These are phyloP conservation scores for Hydropsyche betteni DNA, from an alignment of 2,888 invertebrate species.

Conservation along the genomic window DNA sequence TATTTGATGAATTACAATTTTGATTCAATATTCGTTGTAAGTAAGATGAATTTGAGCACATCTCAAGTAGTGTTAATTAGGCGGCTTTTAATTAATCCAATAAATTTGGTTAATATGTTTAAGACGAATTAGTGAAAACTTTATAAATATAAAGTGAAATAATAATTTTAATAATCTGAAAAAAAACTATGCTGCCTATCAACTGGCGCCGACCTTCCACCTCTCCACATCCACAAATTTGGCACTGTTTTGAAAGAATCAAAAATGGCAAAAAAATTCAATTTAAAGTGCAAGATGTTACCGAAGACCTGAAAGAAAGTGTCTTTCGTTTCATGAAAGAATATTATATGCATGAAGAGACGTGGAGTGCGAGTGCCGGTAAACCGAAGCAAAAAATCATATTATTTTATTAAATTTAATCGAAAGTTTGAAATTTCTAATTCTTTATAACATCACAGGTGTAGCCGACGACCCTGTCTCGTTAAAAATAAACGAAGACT, in stretches of 20 bases:
- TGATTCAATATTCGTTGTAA: no score
- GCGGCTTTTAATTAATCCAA: no score
- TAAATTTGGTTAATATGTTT: no score
- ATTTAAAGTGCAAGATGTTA: conserved; percentile 63
- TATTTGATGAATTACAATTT: no score
- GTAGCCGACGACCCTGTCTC: conserved; percentile 34
- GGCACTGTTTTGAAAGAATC: conserved; percentile 62
- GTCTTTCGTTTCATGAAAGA: conserved; percentile 65
- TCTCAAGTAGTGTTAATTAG: no score
- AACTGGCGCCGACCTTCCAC: conserved; percentile 43
- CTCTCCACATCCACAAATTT: conserved; percentile 62
- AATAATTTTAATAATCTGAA: background rate
- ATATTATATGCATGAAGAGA: conserved; percentile 63
- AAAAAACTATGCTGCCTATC: background rate
- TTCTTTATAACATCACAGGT: conserved; percentile 2
- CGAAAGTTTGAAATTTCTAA: background rate
- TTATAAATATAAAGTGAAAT: no score
- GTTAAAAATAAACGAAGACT: conserved; percentile 12
- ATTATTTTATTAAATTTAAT: background rate
- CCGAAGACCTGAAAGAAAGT: conserved; percentile 62
- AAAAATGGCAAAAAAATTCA: conserved; percentile 60
- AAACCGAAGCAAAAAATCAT: background rate
- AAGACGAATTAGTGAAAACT: no score
- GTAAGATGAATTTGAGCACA: no score
- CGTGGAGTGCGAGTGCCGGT: conserved; percentile 64